A percentile compares a stretch with the other conserved stretches of the same genome.
These are phyloP conservation scores for Sitophilus oryzae DNA, from an alignment of 1,140 invertebrate genomes.

Conservation along the genomic window DNA sequence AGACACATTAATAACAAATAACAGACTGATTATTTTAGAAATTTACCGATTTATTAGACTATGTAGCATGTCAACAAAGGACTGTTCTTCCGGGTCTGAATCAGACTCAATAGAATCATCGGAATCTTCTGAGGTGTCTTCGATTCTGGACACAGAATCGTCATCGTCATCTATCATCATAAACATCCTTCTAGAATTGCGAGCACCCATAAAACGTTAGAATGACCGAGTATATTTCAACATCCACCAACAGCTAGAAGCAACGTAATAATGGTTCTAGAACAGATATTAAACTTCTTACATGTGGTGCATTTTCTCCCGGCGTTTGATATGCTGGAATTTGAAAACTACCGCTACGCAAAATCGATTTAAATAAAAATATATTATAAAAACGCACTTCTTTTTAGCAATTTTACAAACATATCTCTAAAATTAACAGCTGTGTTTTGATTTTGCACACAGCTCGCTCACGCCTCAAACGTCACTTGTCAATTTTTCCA, in stretches of 20 bases:
- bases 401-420: too few relatives aligned
- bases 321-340: too few relatives aligned
- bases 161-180: constrained; percentile 22
- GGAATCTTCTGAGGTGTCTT: constrained; percentile 15
- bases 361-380: too few relatives aligned
- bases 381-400: too few relatives aligned
- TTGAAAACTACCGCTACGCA: too few relatives aligned
- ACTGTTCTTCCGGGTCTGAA: constrained; percentile 10
- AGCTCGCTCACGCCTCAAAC: neutral
- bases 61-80: constrained; percentile 20
- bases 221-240: neutral
- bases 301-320: too few relatives aligned
- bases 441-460: neutral
- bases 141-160: constrained; percentile 15
- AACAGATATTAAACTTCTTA: neutral
- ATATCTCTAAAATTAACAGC: neutral
- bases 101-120: constrained; percentile 18
- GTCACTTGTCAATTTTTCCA: neutral
- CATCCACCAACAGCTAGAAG: neutral
- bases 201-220: constrained; percentile 20
- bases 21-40: constrained; percentile 5
- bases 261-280: neutral
- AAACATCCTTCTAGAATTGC: constrained; percentile 20
- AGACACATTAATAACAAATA: too few relatives aligned
- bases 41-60: constrained; percentile 19